Evolutionary conservation across 2,113 vertebrate species (phyloP).

Genomic region (Corydoras sp.): DNA sequence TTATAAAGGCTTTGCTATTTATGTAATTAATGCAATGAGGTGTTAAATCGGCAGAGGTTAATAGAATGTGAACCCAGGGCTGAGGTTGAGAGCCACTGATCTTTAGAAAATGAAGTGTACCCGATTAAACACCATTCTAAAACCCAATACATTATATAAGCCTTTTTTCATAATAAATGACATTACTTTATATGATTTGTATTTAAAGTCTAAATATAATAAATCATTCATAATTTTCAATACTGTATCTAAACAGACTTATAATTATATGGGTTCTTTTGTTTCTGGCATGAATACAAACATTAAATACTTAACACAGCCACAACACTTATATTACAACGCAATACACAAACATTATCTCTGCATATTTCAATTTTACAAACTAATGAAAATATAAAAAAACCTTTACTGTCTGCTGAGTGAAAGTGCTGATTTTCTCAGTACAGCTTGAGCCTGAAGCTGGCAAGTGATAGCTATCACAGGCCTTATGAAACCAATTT

Average conservation of each 20-base stretch:
- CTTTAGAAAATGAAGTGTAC: neutral
- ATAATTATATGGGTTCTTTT: too few species aligned
- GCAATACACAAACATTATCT: too few species aligned
- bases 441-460: slow-evolving; percentile 7
- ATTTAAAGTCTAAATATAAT: too few species aligned
- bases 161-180: too few species aligned
- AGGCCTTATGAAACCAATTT: slow-evolving; percentile 9
- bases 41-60: neutral
- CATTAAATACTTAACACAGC: too few species aligned
- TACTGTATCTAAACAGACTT: too few species aligned
- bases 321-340: too few species aligned
- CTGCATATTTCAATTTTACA: neutral
- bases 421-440: slow-evolving; percentile 14
- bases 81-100: neutral
- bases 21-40: neutral
- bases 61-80: neutral
- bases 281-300: too few species aligned
- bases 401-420: neutral
- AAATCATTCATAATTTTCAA: too few species aligned
- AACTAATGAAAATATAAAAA: slow-evolving; percentile 13
- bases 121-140: too few species aligned
- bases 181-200: too few species aligned
- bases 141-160: too few species aligned
- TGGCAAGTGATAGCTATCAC: neutral
- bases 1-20: neutral